phyloP scores from a whole-genome alignment of 37 sponge, comb jelly and placozoan genomes.

The Hormiphora californensis region DNA sequence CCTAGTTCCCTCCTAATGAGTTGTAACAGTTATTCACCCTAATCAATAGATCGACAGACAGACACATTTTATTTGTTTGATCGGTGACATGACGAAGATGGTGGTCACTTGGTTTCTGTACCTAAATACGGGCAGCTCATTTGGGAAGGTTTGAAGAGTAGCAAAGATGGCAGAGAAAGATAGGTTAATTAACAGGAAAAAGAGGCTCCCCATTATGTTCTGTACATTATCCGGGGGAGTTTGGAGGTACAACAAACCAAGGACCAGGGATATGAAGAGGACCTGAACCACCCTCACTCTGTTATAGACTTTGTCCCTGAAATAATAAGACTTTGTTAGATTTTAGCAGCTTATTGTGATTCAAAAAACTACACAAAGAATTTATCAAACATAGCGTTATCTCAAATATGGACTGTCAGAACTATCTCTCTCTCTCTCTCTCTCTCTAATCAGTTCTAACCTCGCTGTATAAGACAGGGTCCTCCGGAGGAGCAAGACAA shows the following conservation, averaged over 20 bases:
- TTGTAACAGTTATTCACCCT: too few species aligned
- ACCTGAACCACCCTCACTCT: conserved; percentile 25
- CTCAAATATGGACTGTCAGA: too few species aligned
- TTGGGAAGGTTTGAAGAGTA: conserved; percentile 49
- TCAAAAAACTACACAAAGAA: too few species aligned
- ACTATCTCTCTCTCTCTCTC: neutral
- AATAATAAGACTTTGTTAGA: too few species aligned
- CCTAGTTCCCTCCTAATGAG: conserved; percentile 14
- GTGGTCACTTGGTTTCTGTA: too few species aligned
- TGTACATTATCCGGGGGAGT: conserved; percentile 22
- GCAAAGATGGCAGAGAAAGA: conserved; percentile 38
- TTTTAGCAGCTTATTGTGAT: too few species aligned
- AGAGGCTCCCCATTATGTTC: conserved; percentile 51
- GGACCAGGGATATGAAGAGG: conserved; percentile 18
- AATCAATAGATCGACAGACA: too few species aligned
- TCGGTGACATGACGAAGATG: too few species aligned
- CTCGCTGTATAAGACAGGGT: conserved; percentile 22
- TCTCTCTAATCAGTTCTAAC: neutral
- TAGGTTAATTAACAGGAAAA: conserved; percentile 39
- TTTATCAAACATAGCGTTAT: too few species aligned
- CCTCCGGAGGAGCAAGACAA: neutral
- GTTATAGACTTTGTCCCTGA: conserved; percentile 37
- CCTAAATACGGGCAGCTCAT: conserved; percentile 53
- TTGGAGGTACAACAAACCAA: conserved; percentile 10
- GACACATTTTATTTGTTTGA: too few species aligned